These are phyloP conservation scores for Spondyliosoma cantharus DNA, from an alignment of 2,797 vertebrate genomes.

Conservation along the genomic window DNA sequence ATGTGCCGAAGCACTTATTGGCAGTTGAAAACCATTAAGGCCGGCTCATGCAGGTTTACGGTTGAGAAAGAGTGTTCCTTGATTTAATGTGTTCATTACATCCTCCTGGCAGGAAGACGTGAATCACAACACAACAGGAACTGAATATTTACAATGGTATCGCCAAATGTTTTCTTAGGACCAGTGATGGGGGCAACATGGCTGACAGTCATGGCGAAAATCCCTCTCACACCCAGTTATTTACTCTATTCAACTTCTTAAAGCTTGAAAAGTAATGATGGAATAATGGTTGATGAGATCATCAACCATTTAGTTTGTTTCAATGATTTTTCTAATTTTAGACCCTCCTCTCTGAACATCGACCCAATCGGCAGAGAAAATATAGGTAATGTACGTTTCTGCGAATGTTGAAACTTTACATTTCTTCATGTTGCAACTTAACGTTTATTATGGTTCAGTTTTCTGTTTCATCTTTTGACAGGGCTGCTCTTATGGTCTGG, in stretches of 20 bases:
- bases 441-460: too few relatives aligned
- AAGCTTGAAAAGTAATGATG: neutral
- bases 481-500: too few relatives aligned
- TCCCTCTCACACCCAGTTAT: slow-evolving; percentile 1
- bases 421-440: too few relatives aligned
- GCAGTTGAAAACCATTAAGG: slow-evolving; percentile 76
- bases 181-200: neutral
- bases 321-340: neutral
- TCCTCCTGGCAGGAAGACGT: slow-evolving; percentile 35
- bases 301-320: neutral
- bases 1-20: slow-evolving; percentile 72
- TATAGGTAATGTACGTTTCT: too few relatives aligned
- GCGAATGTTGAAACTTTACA: too few relatives aligned
- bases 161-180: slow-evolving; percentile 34
- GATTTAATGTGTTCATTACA: slow-evolving; percentile 76
- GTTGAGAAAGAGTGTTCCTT: slow-evolving; percentile 65
- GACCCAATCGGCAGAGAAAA: too few relatives aligned
- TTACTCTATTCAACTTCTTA: neutral
- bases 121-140: slow-evolving; percentile 44
- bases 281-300: neutral
- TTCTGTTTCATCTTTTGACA: too few relatives aligned
- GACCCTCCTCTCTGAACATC: too few relatives aligned
- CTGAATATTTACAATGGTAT: slow-evolving; percentile 61
- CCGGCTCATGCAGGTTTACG: slow-evolving; percentile 72
- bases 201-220: slow-evolving; percentile 14